A percentile compares a stretch with the other conserved stretches of the same genome.
phyloP scores from a whole-genome alignment of 2,113 vertebrate species.

The Callocephalon fimbriatum region DNA sequence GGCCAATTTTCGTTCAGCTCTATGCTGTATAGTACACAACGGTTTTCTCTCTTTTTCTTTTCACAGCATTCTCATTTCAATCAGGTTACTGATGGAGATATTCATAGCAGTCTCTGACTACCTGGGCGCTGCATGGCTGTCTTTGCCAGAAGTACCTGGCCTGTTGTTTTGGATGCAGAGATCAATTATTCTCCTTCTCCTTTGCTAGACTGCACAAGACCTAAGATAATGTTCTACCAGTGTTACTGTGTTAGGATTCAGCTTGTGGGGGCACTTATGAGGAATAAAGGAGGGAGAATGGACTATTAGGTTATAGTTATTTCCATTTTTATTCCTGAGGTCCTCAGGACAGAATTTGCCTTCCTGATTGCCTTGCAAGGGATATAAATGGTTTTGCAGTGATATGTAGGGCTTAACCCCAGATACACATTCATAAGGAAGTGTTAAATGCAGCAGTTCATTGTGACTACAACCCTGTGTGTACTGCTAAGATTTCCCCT shows the following conservation, averaged over 20 bases:
- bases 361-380: not conserved
- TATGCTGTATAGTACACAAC: not conserved
- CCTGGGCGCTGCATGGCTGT: not conserved
- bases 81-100: not conserved
- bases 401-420: not conserved
- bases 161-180: not conserved
- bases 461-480: not conserved
- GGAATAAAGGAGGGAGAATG: not conserved
- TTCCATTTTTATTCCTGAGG: not conserved
- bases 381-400: not conserved
- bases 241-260: not conserved
- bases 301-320: not conserved
- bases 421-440: fast-evolving
- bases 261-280: not conserved
- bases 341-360: not conserved
- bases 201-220: not conserved
- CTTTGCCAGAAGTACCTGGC: not conserved
- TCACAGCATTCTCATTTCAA: not conserved
- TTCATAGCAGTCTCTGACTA: not conserved
- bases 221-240: not conserved
- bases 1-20: not conserved
- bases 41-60: not conserved
- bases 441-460: not conserved
- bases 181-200: not conserved
- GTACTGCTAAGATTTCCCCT: not conserved